Evolutionary conservation across 2,888 invertebrate genomes (phyloP).

Genomic region (Lithophane leautieri): DNA sequence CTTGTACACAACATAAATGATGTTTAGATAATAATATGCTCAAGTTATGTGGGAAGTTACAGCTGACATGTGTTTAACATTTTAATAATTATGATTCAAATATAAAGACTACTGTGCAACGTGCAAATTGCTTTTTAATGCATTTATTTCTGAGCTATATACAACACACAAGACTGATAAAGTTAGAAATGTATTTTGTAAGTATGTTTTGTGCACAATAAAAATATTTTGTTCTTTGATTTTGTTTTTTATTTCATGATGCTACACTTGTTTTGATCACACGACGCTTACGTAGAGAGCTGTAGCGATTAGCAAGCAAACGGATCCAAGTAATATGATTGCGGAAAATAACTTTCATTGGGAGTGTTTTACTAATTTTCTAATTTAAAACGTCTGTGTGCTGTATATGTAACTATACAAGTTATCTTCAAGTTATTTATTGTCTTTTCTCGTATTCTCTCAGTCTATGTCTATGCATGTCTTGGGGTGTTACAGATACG

Average conservation of each 20-base stretch:
- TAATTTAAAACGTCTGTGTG: conserved; percentile 82
- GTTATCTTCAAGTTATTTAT: conserved; percentile 49
- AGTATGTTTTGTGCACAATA: conserved; percentile 89
- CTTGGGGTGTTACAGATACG: conserved; percentile 71
- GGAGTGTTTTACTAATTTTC: conserved; percentile 54
- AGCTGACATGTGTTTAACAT: conserved; percentile 73
- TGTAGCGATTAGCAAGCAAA: conserved; percentile 81
- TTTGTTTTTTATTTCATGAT: conserved; percentile 83
- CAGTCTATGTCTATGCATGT: conserved; percentile 77
- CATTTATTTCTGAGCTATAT: conserved; percentile 89
- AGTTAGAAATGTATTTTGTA: conserved; percentile 86
- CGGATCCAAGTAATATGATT: conserved; percentile 72
- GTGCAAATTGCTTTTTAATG: conserved; percentile 84
- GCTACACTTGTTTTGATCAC: conserved; percentile 62
- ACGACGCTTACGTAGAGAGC: conserved; percentile 61
- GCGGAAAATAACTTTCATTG: conserved; percentile 38
- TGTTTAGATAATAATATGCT: conserved; percentile 67
- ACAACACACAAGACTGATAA: conserved; percentile 90
- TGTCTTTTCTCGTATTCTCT: conserved; percentile 76
- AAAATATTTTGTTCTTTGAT: conserved; percentile 86
- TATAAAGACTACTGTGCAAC: conserved; percentile 68
- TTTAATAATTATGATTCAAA: conserved; percentile 67
- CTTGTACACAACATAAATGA: conserved; percentile 1
- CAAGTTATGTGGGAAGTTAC: conserved; percentile 80
- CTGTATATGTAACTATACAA: conserved; percentile 79